Evolutionary conservation across 2,888 invertebrate genomes (phyloP), one percentile per base, ranked within the genome.

Genomic region (Macrophya alboannulata): DNA sequence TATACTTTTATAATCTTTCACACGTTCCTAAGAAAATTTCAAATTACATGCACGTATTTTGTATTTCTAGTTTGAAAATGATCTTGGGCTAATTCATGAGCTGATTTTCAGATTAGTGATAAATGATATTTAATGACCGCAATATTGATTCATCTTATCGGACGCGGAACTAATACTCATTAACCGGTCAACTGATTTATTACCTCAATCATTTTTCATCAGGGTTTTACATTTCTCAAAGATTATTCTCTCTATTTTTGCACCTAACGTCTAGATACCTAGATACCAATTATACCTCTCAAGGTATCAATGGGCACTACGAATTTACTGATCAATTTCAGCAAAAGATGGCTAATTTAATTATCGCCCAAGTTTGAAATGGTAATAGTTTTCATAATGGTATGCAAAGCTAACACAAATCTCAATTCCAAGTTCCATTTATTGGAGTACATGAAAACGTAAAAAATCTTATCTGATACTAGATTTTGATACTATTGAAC

Each of bases 141-240:
- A n/a, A 81, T 81, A 81, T 81, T 81, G 40, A 62, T 81, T 62
- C 59, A 62, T 81, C 40, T 59, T 62, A 62, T 81, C 62, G 40
- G 21, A 8, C 21, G 2, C 77, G 17, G 51, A 31, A 51, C 31
- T n/a, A 12, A 25, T 51, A 81, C 37, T 55, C 31, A 31, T 55
- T 17, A 55, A 79, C 55, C 31, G 31, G 79, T 55, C 45, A 37
- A 79, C 21, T n/a, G 51, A 51, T 15, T 55, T 55, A 55, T 79
- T 25, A 79, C 31, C 31, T n/a, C 31, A 48, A 48, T 31, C 3
- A 31, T 31, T 48, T 48, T 48, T 48, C 48, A 48, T 48, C 48
- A 48, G 48, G 4, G 48, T 12, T 1, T 48, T 48, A 48, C 1
- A 12, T 12, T 12, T 48, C 12, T 48, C 48, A 48, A 48, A 48